These are phyloP conservation scores for Stenopsyche tienmushanensis DNA, from an alignment of 1,140 invertebrate species.

Conservation along the genomic window DNA sequence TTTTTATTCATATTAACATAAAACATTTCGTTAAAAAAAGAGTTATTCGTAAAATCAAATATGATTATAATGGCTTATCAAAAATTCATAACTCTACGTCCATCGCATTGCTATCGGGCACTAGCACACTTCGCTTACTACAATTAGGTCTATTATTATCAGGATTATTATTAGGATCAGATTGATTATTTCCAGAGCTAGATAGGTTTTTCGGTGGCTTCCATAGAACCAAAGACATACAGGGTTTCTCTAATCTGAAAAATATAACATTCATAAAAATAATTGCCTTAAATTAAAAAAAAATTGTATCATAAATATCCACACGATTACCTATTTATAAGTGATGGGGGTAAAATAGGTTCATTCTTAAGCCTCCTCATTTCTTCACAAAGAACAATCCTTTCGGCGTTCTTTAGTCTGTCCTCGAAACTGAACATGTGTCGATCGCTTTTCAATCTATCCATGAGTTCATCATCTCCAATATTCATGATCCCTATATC, in stretches of 20 bases:
- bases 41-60: no score
- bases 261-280: conserved; percentile 15
- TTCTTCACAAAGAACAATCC: conserved; percentile 69
- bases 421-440: conserved; percentile 45
- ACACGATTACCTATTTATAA: conserved; percentile 61
- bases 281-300: conserved; percentile 2
- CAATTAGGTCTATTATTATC: conserved; percentile 3
- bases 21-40: no score
- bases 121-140: conserved; percentile 30
- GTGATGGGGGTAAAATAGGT: conserved; percentile 59
- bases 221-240: conserved; percentile 76
- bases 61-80: no score
- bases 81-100: conserved; percentile 34
- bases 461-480: conserved; percentile 29
- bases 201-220: conserved; percentile 63
- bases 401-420: conserved; percentile 56
- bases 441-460: conserved; percentile 47
- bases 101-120: conserved; percentile 26
- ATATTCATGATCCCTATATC: conserved; percentile 24
- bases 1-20: no score
- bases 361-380: conserved; percentile 64
- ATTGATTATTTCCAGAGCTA: not conserved
- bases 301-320: not conserved
- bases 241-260: conserved; percentile 63
- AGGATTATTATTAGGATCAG: conserved; percentile 27